These are phyloP conservation scores for Entomyzon cyanotis DNA, from an alignment of 2,113 vertebrate species.

Conservation along the genomic window DNA sequence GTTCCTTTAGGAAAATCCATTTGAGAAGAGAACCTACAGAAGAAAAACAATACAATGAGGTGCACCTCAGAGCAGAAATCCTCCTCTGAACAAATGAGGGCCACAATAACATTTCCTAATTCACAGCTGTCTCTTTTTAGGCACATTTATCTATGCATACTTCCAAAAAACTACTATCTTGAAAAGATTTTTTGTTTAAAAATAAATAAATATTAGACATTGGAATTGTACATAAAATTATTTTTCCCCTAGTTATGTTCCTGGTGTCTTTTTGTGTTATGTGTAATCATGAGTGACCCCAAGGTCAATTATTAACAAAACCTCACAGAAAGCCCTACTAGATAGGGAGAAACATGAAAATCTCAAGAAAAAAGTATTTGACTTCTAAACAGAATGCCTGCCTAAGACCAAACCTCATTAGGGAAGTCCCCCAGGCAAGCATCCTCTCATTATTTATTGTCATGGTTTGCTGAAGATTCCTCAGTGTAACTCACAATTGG, in stretches of 20 bases:
- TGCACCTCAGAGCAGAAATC: not conserved
- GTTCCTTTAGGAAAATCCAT: not conserved
- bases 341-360: not conserved
- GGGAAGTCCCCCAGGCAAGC: slow-evolving; percentile 32
- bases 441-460: slow-evolving; percentile 53
- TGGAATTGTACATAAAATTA: not conserved
- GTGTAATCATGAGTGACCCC: not conserved
- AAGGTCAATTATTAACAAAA: not conserved
- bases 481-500: not conserved
- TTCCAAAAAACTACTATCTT: not conserved
- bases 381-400: slow-evolving; percentile 2
- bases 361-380: not conserved
- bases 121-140: not conserved
- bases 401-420: slow-evolving; percentile 40
- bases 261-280: not conserved
- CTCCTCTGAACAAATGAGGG: not conserved
- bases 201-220: not conserved
- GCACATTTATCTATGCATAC: not conserved
- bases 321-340: not conserved
- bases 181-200: not conserved
- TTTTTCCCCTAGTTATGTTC: not conserved
- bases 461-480: slow-evolving; percentile 39
- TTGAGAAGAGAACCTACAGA: not conserved
- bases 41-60: not conserved
- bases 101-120: not conserved